Conservation (phyloP, 2,113 vertebrate genomes). For the Spea multiplicata region DNA sequence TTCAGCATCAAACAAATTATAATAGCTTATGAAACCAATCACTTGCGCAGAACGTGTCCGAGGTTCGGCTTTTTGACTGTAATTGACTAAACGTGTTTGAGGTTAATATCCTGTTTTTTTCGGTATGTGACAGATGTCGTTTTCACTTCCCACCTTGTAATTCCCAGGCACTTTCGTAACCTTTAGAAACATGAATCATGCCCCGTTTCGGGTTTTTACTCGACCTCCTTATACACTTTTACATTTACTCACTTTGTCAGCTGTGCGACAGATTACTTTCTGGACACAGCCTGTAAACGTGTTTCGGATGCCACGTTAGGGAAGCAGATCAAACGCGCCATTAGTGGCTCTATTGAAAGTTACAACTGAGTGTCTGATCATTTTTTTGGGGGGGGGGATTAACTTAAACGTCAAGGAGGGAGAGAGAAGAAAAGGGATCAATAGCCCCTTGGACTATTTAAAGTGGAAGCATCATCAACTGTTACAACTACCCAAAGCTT, state of each 20-base stretch:
- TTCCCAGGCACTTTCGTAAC: constrained; percentile 24
- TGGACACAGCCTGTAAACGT: background rate
- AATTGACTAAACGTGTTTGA: constrained; percentile 60
- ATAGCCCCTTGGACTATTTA: too few species aligned
- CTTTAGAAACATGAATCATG: constrained; percentile 28
- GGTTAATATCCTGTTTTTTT: constrained; percentile 55
- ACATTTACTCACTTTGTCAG: background rate
- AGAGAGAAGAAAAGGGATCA: too few species aligned
- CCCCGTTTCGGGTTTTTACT: constrained; percentile 13
- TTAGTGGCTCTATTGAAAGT: too few species aligned
- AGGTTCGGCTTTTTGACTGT: constrained; percentile 53
- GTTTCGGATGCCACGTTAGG: background rate
- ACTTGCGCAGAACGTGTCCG: constrained; percentile 57
- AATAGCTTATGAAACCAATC: constrained; percentile 60
- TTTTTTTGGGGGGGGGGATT: too few species aligned
- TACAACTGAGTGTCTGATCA: too few species aligned
- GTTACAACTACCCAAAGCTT: too few species aligned
- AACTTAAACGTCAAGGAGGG: too few species aligned
- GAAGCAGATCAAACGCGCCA: too few species aligned
- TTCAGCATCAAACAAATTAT: constrained; percentile 58
- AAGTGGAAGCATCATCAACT: too few species aligned
- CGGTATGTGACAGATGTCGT: constrained; percentile 22
- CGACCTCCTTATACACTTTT: background rate
- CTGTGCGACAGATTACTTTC: constrained; percentile 5
- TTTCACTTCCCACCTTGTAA: constrained; percentile 31